phyloP scores from a whole-genome alignment of 2,888 invertebrate genomes.

The Meiosimyza decipiens region DNA sequence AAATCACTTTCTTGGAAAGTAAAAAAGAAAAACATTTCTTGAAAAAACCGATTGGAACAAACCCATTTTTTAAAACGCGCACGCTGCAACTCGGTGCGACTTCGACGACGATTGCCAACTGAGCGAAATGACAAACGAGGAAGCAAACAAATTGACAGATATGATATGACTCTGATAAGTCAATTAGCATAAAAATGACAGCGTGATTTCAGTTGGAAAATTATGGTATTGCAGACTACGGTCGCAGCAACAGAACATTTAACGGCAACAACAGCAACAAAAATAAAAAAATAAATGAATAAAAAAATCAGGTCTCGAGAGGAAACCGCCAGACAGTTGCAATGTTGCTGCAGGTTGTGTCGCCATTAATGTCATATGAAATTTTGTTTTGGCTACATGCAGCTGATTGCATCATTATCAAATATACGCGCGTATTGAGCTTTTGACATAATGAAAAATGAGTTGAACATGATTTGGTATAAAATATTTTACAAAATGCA shows the following conservation, averaged over 20 bases:
- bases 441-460: slow-evolving; percentile 67
- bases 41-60: not conserved
- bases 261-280: slow-evolving; percentile 6
- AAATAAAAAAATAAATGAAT: not conserved
- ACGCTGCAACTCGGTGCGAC: not conserved
- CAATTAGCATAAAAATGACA: slow-evolving; percentile 59
- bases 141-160: slow-evolving; percentile 33
- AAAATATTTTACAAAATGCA: not conserved
- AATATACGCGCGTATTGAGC: slow-evolving; percentile 38
- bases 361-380: slow-evolving; percentile 6
- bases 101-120: slow-evolving; percentile 5
- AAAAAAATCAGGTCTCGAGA: not conserved
- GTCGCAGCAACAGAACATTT: slow-evolving; percentile 1
- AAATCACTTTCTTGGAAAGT: slow-evolving; percentile 27
- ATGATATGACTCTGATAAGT: slow-evolving; percentile 52
- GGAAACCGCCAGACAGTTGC: not conserved
- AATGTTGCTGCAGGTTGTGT: slow-evolving; percentile 18
- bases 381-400: not conserved
- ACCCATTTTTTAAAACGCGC: not conserved
- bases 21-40: too few relatives aligned
- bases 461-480: slow-evolving; percentile 41
- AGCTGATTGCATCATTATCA: slow-evolving; percentile 66
- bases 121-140: slow-evolving; percentile 33
- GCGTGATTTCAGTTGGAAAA: slow-evolving; percentile 50
- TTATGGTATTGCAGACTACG: not conserved